These are phyloP conservation scores for Paelopatides confundens DNA, from an alignment of 53 echinoderm and acorn worm species.

Conservation along the genomic window DNA sequence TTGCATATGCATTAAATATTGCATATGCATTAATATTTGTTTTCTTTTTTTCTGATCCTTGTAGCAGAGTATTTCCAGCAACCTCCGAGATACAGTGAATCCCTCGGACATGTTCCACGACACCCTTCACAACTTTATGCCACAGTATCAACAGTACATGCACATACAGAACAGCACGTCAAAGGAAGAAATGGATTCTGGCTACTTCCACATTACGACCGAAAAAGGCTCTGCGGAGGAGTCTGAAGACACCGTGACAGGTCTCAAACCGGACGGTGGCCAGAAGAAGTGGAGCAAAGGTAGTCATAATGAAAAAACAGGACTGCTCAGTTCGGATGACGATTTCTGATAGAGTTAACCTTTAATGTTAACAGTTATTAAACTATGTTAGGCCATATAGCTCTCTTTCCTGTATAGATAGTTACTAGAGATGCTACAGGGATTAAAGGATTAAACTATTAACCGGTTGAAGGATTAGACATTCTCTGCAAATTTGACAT, in stretches of 20 bases:
- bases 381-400: not conserved
- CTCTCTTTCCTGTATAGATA: not conserved
- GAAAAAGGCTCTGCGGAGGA: constrained; percentile 47
- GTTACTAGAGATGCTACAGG: not conserved
- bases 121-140: constrained; percentile 99
- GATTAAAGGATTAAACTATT: not conserved
- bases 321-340: constrained; percentile 88
- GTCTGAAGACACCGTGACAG: constrained; percentile 19
- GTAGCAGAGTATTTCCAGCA: constrained; percentile 96
- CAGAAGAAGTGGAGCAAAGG: constrained; percentile 56
- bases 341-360: constrained; percentile 56
- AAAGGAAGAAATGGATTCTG: constrained; percentile 74
- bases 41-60: constrained; percentile 1
- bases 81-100: constrained; percentile 96
- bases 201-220: constrained; percentile 73
- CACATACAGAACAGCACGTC: constrained; percentile 74
- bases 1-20: no score
- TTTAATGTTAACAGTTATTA: not conserved
- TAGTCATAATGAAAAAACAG: constrained; percentile 92
- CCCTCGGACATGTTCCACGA: constrained; percentile 97
- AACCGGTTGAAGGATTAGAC: not conserved
- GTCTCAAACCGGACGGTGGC: constrained; percentile 51
- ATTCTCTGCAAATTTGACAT: no score
- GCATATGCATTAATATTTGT: not conserved
- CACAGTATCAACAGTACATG: constrained; percentile 99